Base-by-base conservation (phyloP, 2,113 vertebrate genomes). In the Carassius gibelio region DNA sequence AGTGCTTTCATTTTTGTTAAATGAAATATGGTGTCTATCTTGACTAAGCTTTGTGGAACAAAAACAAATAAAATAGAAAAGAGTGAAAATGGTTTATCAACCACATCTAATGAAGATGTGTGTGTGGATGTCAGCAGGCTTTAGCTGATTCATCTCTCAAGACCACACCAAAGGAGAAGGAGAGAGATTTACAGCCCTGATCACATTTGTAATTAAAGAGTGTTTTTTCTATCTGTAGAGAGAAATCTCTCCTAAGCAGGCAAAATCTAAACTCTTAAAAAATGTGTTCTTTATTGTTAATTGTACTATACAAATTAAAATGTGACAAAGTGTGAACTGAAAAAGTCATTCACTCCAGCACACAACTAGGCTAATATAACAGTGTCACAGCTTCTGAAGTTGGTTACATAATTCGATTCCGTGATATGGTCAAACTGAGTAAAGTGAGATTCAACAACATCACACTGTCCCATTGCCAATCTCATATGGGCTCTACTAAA, bases 71-170 rank as follows among this genome's bases (percentile, higher is more conserved):
- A 89, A 89, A 92, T 84, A 91, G 91, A 90, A 91, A 90, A 91
- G 89, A 87, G 85, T 79, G 80, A 85, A 87, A 92, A 93, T 90
- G 92, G 87, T 92, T 93, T 92, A 93, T 92, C 91, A 93, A 85
- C 84, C 52, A 23, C 87, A 83, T 92, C 91, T 92, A 93, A 93
- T 92, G 88, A 92, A 92, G 92, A 94, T 90, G 86, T 93, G 91
- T 90, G 90, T 90, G 83, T 88, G 13, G 85, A 89, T 89, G 91
- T 89, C 85, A 89, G 85, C 87, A 81, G 62, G 86, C 84, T 85
- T 88, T 89, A 89, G 88, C 87, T 85, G 85, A 90, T 90, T 90
- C 86, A 92, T 92, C 88, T 92, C 91, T 92, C 86, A 90, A 90
- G 90, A 91, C 87, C 90, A 89, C 85, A 82, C 69, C 66, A 79